Percentiles rank a stretch among this genome's conserved stretches.
Conservation (phyloP, 2,888 invertebrate species). For the Anticlea derivata region DNA sequence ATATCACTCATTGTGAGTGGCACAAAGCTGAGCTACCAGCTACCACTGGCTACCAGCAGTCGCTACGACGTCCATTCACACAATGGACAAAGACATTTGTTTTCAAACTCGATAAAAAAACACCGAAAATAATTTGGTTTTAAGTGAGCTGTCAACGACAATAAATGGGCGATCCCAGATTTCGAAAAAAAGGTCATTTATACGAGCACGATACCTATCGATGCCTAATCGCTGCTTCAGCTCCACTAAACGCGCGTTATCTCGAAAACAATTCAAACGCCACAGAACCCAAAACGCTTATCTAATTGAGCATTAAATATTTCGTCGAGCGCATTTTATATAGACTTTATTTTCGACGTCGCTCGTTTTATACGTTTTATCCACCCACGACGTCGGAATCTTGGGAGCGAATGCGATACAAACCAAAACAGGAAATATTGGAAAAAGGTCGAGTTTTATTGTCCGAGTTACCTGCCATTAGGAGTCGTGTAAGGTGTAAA, state of each 20-base stretch:
- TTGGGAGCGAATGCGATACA: constrained; percentile 70
- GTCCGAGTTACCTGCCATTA: constrained; percentile 81
- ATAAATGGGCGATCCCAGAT: constrained; percentile 55
- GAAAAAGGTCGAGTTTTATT: constrained; percentile 79
- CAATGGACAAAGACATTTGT: constrained; percentile 77
- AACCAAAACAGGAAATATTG: constrained; percentile 81
- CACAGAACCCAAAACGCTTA: constrained; percentile 81
- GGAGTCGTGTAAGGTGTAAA: constrained; percentile 80
- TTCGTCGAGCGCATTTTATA: constrained; percentile 81
- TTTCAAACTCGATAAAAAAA: constrained; percentile 74
- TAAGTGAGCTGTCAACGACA: constrained; percentile 68
- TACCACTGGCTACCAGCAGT: constrained; percentile 72
- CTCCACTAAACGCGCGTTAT: constrained; percentile 68
- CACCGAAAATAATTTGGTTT: constrained; percentile 72
- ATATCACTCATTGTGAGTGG: constrained; percentile 82
- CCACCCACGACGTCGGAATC: constrained; percentile 79
- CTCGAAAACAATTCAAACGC: constrained; percentile 77
- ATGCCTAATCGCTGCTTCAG: constrained; percentile 57
- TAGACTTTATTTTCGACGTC: constrained; percentile 76
- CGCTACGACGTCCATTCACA: constrained; percentile 67
- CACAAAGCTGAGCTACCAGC: constrained; percentile 75
- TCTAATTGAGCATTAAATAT: constrained; percentile 83
- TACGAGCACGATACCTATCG: constrained; percentile 41
- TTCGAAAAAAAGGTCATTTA: constrained; percentile 36
- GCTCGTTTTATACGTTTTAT: constrained; percentile 78